Percentiles rank a stretch among this genome's conserved stretches.
These are phyloP conservation scores for Oreotrochilus melanogaster DNA, from an alignment of 2,113 vertebrate species.

Conservation along the genomic window DNA sequence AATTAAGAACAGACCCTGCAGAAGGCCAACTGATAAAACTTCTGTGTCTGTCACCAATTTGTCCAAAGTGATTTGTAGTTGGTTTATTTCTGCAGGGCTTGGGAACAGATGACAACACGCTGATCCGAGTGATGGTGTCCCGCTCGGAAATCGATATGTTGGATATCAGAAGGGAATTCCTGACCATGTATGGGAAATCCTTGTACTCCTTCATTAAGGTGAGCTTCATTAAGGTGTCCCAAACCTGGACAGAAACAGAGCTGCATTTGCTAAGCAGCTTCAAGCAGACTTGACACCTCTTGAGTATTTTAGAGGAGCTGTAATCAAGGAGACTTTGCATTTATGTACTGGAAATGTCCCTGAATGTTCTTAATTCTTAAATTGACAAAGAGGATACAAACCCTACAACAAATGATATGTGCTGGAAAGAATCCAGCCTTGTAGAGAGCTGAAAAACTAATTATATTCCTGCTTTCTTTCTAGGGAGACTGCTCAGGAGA, in stretches of 20 bases:
- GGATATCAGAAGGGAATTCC: slow-evolving; percentile 90
- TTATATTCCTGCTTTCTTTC: background rate
- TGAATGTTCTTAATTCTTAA: background rate
- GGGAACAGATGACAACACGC: slow-evolving; percentile 90
- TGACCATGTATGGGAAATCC: slow-evolving; percentile 89
- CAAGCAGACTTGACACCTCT: rapidly evolving
- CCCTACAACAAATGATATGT: rapidly evolving
- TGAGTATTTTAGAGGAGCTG: background rate
- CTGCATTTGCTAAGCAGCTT: background rate
- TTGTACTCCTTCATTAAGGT: slow-evolving; percentile 98
- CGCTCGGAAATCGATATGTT: slow-evolving; percentile 93
- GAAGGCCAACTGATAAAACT: background rate
- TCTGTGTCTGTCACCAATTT: background rate
- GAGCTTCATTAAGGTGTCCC: background rate
- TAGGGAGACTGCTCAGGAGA: slow-evolving; percentile 96
- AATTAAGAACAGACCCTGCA: background rate
- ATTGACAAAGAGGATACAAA: background rate
- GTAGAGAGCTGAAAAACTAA: background rate
- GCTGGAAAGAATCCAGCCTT: background rate
- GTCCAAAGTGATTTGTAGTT: background rate
- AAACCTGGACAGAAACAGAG: background rate
- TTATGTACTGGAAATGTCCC: background rate
- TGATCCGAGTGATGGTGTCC: slow-evolving; percentile 95
- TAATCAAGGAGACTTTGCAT: background rate
- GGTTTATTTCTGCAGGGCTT: slow-evolving; percentile 80